These are phyloP conservation scores for Hanleya hanleyi DNA, from an alignment of 2,888 invertebrate species.

Conservation along the genomic window DNA sequence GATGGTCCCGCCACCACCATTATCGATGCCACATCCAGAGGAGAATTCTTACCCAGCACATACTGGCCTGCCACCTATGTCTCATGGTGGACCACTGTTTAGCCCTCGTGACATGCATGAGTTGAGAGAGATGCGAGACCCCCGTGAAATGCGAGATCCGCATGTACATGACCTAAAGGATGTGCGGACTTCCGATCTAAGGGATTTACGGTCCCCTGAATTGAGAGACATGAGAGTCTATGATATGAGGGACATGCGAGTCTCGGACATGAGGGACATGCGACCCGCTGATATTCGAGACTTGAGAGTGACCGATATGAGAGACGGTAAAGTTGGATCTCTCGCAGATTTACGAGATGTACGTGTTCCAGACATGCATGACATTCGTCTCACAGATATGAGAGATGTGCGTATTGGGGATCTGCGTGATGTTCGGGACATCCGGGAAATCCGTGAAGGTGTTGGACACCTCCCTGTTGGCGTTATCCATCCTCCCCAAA, in stretches of 20 bases:
- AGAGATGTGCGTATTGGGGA: neutral
- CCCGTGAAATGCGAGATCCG: neutral
- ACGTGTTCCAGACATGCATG: neutral
- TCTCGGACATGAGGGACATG: neutral
- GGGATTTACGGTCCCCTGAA: neutral
- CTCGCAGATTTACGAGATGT: neutral
- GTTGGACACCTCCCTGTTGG: neutral
- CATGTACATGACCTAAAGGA: neutral
- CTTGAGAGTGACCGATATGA: neutral
- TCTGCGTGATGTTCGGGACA: neutral
- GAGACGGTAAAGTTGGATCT: neutral
- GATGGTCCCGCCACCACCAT: neutral
- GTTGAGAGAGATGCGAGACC: neutral
- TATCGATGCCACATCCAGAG: neutral
- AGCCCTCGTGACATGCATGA: slow-evolving; percentile 1
- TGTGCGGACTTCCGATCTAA: neutral
- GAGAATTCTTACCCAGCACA: neutral
- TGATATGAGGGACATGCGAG: neutral
- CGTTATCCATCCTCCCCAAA: neutral
- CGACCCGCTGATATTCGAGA: neutral
- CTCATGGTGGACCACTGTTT: neutral
- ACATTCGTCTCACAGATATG: neutral
- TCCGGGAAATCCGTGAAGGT: neutral
- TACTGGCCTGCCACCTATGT: neutral
- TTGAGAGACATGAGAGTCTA: neutral